A percentile compares a stretch with the other conserved stretches of the same genome.
Evolutionary conservation across 2,797 vertebrate genomes (phyloP).

Genomic region (Adelosebastes latens): DNA sequence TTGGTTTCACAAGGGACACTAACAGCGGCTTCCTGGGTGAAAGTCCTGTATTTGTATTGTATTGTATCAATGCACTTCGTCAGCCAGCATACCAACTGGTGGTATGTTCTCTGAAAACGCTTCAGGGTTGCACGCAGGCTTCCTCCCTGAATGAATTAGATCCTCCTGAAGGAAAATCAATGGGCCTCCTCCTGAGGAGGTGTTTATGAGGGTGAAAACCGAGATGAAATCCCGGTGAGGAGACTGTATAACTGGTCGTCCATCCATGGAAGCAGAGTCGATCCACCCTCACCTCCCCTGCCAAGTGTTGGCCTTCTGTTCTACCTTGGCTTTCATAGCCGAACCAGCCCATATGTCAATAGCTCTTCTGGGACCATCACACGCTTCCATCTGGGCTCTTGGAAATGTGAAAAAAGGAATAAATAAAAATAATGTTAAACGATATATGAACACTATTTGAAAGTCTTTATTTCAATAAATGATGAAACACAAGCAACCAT

Average conservation of each 20-base stretch:
- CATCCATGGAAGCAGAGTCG: slow-evolving; percentile 46
- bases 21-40: no score
- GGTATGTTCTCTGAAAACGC: slow-evolving; percentile 5
- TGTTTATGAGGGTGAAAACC: slow-evolving; percentile 53
- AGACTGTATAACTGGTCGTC: slow-evolving; percentile 16
- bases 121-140: background rate
- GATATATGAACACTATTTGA: background rate
- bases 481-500: background rate
- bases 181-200: slow-evolving; percentile 39
- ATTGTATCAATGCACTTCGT: background rate
- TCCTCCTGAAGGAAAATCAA: slow-evolving; percentile 53
- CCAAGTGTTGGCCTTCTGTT: slow-evolving; percentile 44
- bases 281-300: slow-evolving; percentile 25
- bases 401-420: background rate
- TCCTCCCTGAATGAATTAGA: slow-evolving; percentile 40
- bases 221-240: slow-evolving; percentile 25
- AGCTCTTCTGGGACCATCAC: slow-evolving; percentile 21
- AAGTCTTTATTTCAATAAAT: background rate
- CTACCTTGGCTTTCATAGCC: slow-evolving; percentile 20
- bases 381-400: background rate
- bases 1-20: no score
- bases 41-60: no score
- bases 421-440: background rate
- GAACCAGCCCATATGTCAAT: slow-evolving; percentile 60
- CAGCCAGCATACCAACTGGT: background rate